A percentile compares a stretch with the other conserved stretches of the same genome.
These are phyloP conservation scores for Brenthis ino DNA, from an alignment of 2,888 invertebrate genomes.

Conservation along the genomic window DNA sequence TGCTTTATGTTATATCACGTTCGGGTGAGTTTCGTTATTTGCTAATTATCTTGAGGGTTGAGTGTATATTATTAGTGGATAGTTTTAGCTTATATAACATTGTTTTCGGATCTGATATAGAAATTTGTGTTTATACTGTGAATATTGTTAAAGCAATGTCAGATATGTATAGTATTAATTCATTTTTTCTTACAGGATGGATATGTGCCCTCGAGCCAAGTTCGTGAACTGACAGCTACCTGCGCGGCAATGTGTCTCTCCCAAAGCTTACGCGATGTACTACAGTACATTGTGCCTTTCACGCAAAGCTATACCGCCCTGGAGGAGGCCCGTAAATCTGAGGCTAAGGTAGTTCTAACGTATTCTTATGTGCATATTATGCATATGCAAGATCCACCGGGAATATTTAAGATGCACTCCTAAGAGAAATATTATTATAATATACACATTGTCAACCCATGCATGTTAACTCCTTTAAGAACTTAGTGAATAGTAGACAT, in stretches of 20 bases:
- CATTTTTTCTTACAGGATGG: slow-evolving; percentile 56
- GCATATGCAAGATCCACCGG: background rate
- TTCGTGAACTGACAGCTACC: slow-evolving; percentile 83
- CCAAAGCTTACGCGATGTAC: slow-evolving; percentile 65
- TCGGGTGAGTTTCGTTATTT: slow-evolving; percentile 76
- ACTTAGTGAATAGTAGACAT: background rate
- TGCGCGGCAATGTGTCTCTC: slow-evolving; percentile 91
- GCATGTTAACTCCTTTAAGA: background rate
- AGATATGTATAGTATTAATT: background rate
- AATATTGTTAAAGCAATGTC: too few species aligned
- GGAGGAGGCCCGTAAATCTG: slow-evolving; percentile 53
- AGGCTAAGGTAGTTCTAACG: slow-evolving; percentile 53
- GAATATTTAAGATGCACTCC: too few species aligned
- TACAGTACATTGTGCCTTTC: slow-evolving; percentile 69
- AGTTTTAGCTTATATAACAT: too few species aligned
- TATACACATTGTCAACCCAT: too few species aligned
- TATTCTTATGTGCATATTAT: background rate
- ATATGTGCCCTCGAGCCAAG: slow-evolving; percentile 54
- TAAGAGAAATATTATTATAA: too few species aligned
- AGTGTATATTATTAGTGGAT: background rate
- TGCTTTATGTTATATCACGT: slow-evolving; percentile 89
- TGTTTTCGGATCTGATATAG: too few species aligned
- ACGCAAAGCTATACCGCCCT: slow-evolving; percentile 51
- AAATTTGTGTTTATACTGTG: too few species aligned
- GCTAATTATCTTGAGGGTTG: background rate